Base-by-base conservation (phyloP, 2,888 invertebrate species). In the Mellilla xanthometata region DNA sequence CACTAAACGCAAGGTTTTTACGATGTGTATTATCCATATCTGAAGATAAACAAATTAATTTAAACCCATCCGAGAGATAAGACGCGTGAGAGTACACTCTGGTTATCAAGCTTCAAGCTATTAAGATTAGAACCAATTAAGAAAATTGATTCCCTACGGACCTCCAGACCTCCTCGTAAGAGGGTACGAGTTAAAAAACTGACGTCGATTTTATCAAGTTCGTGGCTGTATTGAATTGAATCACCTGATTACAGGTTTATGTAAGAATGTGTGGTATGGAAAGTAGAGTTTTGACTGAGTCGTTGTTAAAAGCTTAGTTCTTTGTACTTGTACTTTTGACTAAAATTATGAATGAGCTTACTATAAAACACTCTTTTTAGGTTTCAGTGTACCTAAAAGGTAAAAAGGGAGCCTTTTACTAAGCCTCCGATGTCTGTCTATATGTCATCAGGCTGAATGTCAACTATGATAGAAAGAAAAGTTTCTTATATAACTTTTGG, bases 41-140 rank as follows among this genome's bases (percentile, higher is more conserved):
- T 23, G 29, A 65, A 65, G 65, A 71, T 72, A 74, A 74, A 74
- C 69, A 72, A 68, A 73, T 73, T 74, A 68, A 70, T 70, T 60
- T 62, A 65, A 69, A 62, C 65, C 62, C 55, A 58, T 61, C 49
- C 56, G 54, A 24, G 27, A 53, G 50, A 47, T 49, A 44, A 58
- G 62, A 65, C 72, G 75, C 72, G 76, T 62, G 65, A 61, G 60
- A 61, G 59, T 63, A 68, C 71, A 75, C 76, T 65, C 64, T 59
- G 60, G 66, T 71, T 77, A 79, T 78, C 77, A 60, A 61, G 52
- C 60, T 62, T 52, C 69, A 67, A 45, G 41, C 58, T 81, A 80
- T 81, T 79, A 76, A 82, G 81, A 82, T 86, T 81, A 83, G 77
- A 76, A 62, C 82, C 86, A 86, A 87, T 87, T 86, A 87, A 84